A percentile compares a stretch with the other conserved stretches of the same genome.
phyloP scores from a whole-genome alignment of 1,140 invertebrate genomes.

The Heliconius himera region DNA sequence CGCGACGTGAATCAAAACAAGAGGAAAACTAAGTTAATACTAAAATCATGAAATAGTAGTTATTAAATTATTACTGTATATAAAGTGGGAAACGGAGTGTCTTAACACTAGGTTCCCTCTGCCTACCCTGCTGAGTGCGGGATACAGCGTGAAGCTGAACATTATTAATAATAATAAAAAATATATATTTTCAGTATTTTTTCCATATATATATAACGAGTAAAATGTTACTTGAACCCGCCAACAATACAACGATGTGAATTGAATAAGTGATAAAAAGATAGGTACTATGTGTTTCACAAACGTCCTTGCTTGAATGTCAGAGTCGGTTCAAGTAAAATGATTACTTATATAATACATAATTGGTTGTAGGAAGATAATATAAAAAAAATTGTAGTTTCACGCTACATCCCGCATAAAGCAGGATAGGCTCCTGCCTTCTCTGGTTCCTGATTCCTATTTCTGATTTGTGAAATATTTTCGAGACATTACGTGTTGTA shows the following conservation, averaged over 20 bases:
- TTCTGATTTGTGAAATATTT: too few relatives aligned
- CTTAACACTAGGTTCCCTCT: too few relatives aligned
- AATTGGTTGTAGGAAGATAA: background rate
- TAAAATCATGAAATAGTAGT: background rate
- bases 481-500: too few relatives aligned
- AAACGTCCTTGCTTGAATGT: slow-evolving; percentile 7
- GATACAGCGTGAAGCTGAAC: too few relatives aligned
- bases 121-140: too few relatives aligned
- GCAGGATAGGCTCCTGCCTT: too few relatives aligned
- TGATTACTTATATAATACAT: slow-evolving; percentile 6
- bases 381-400: background rate
- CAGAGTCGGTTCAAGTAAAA: slow-evolving; percentile 1
- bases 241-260: background rate
- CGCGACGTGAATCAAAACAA: background rate
- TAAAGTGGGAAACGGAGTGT: too few relatives aligned
- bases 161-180: too few relatives aligned
- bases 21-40: background rate
- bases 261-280: slow-evolving; percentile 2
- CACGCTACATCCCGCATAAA: too few relatives aligned
- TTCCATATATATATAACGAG: background rate
- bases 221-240: too few relatives aligned
- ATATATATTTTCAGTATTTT: background rate
- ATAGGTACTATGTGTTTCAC: background rate
- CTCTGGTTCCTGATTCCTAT: too few relatives aligned
- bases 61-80: too few relatives aligned